Evolutionary conservation across 2,888 invertebrate genomes (phyloP).

Genomic region (Trilocha varians): DNA sequence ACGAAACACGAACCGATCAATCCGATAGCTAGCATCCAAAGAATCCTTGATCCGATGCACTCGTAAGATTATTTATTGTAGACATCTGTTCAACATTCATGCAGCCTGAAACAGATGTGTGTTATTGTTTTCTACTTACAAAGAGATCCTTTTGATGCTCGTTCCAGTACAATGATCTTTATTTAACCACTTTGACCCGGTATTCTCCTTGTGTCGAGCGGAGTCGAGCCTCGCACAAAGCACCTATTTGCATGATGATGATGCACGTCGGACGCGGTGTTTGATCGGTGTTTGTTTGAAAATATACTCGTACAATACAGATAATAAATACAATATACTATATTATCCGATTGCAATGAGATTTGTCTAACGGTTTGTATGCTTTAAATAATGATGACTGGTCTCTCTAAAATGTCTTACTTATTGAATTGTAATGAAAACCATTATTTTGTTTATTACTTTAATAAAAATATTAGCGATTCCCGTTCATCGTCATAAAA

Average conservation of each 20-base stretch:
- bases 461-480: too few relatives aligned
- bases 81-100: slow-evolving; percentile 24
- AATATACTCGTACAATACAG: not conserved
- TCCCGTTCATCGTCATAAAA: too few relatives aligned
- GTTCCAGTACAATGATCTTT: slow-evolving; percentile 50
- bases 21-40: slow-evolving; percentile 8
- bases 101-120: slow-evolving; percentile 31
- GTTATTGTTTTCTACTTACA: slow-evolving; percentile 58
- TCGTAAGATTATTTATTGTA: slow-evolving; percentile 22
- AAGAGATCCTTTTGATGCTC: slow-evolving; percentile 51
- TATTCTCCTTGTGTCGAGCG: slow-evolving; percentile 50
- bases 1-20: slow-evolving; percentile 2
- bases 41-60: slow-evolving; percentile 17
- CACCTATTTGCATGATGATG: slow-evolving; percentile 53
- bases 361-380: slow-evolving; percentile 44
- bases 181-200: slow-evolving; percentile 48
- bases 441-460: too few relatives aligned
- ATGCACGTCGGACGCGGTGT: slow-evolving; percentile 42
- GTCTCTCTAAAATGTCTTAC: slow-evolving; percentile 53
- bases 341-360: slow-evolving; percentile 47
- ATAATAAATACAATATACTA: slow-evolving; percentile 33
- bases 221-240: slow-evolving; percentile 45
- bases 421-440: too few relatives aligned
- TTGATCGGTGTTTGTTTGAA: slow-evolving; percentile 16
- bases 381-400: slow-evolving; percentile 39